Base-by-base conservation (phyloP, 2,888 invertebrate species). In the Apodemia hepburni region DNA sequence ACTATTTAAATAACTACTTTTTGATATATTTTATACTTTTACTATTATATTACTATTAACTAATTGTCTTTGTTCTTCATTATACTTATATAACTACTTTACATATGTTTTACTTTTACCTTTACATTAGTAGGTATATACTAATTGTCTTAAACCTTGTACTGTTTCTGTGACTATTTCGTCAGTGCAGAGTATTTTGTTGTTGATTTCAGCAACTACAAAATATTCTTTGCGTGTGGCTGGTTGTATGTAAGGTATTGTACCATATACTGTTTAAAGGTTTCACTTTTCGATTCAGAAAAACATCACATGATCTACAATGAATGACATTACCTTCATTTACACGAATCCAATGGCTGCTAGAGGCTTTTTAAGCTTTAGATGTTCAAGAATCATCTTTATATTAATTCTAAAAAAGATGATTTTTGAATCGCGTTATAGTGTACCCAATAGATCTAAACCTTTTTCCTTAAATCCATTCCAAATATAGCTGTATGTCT, bases 221-320 rank as follows among this genome's bases (percentile, higher is more conserved):
- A 94, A 42, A 94, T 95, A 94, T 95, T 95, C 95, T 95, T 95
- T 95, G 95, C 94, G 93, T 95, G 95, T 94, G 95, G 95, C 93
- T 95, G 95, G 95, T 95, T 95, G 90, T 95, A 95, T 93, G 94
- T 95, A 94, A 95, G 95, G 95, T 95, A 95, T 93, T 92, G 92
- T 92, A 92, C 90, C 83, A 80, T 79, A 75, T 74, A 76, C 77
- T 77, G 72, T 73, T 80, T 82, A 76, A 79, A 81, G 78, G 81
- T 85, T 82, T 85, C 85, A 84, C 81, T 80, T 82, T 84, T 78
- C 72, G 76, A 85, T 85, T 85, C 83, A 81, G 49, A 49, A 75
- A 85, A 71, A 70, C 79, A 90, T 83, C 81, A 82, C 82, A 81
- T 81, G 79, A 79, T 78, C 77, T 75, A 81, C 81, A 79, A 83